Percentiles rank a stretch among this genome's conserved stretches.
phyloP scores from a whole-genome alignment of 2,113 vertebrate species.

The Lophochroa leadbeateri region DNA sequence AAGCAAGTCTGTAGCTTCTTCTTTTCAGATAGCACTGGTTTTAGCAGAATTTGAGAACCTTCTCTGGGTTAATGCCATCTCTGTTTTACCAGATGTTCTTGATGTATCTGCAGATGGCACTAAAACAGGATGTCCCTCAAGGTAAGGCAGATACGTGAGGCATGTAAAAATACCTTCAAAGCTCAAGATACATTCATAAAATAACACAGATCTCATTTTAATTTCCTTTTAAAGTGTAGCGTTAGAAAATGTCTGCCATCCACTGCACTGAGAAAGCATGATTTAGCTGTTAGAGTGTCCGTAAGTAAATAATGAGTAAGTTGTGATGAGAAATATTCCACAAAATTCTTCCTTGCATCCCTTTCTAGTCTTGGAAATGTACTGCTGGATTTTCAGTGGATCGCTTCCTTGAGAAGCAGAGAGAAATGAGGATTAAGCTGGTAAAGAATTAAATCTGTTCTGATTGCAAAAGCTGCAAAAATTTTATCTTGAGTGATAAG shows the following conservation, averaged over 20 bases:
- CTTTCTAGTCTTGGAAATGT: not conserved
- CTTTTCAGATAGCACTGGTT: not conserved
- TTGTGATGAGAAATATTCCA: not conserved
- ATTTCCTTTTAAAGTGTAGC: not conserved
- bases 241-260: not conserved
- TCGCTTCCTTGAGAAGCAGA: not conserved
- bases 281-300: not conserved
- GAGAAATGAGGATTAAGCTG: constrained; percentile 10
- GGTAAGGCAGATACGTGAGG: not conserved
- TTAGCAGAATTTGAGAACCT: not conserved
- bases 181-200: not conserved
- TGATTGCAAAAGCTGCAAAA: not conserved
- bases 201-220: not conserved
- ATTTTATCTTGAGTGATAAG: constrained; percentile 31
- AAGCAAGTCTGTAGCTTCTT: not conserved
- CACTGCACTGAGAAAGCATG: not conserved
- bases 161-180: not conserved
- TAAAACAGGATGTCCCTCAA: not conserved
- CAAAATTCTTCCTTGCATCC: not conserved
- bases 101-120: not conserved
- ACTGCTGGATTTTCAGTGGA: not conserved
- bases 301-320: not conserved
- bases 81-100: not conserved
- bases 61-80: not conserved
- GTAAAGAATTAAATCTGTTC: constrained; percentile 26